These are phyloP conservation scores for Drosophila ercepeae DNA, from an alignment of 1,140 invertebrate genomes.

Conservation along the genomic window DNA sequence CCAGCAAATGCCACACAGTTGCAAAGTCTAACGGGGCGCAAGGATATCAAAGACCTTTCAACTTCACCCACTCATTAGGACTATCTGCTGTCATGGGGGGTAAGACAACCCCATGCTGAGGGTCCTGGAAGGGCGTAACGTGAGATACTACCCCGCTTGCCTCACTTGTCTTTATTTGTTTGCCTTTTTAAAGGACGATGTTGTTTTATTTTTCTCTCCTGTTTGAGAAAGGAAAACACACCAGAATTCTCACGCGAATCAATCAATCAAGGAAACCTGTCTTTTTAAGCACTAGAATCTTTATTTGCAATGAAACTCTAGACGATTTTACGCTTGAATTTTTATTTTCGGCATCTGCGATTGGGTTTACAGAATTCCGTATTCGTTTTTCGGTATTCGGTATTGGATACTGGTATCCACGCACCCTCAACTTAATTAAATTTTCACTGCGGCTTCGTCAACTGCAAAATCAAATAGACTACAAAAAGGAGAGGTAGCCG, in stretches of 20 bases:
- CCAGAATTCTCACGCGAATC: constrained; percentile 74
- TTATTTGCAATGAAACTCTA: constrained; percentile 78
- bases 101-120: constrained; percentile 68
- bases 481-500: constrained; percentile 10
- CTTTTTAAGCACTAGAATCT: constrained; percentile 42
- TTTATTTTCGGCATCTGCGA: constrained; percentile 32
- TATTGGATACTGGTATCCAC: constrained; percentile 36
- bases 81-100: constrained; percentile 44
- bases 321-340: constrained; percentile 70
- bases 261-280: constrained; percentile 61
- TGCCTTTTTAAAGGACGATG: constrained; percentile 35
- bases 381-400: constrained; percentile 9
- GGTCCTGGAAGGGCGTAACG: constrained; percentile 46
- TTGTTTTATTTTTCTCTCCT: constrained; percentile 10
- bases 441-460: constrained; percentile 80
- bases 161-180: constrained; percentile 38
- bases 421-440: constrained; percentile 73
- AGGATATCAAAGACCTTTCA: constrained; percentile 22
- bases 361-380: not conserved
- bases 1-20: constrained; percentile 47
- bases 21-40: constrained; percentile 41
- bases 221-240: constrained; percentile 66
- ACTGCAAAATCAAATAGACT: constrained; percentile 67
- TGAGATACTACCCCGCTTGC: constrained; percentile 40
- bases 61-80: constrained; percentile 45